Percentiles rank a stretch among this genome's conserved stretches.
Conservation (phyloP, 2,113 vertebrate genomes). For the Microcebus lehilahytsara region DNA sequence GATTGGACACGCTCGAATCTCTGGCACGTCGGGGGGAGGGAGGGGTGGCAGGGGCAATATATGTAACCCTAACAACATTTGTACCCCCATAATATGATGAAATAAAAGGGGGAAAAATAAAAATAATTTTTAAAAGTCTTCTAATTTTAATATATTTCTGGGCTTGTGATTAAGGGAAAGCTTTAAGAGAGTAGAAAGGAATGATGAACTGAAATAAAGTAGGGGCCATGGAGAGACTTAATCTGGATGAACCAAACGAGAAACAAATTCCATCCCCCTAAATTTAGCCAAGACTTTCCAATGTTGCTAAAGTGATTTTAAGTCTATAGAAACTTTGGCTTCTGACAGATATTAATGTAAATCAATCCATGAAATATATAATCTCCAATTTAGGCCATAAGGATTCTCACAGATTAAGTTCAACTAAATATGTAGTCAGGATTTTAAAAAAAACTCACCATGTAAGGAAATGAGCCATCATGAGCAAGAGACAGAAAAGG, state of each 20-base stretch:
- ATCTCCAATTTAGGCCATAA: not conserved
- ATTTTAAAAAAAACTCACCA: not conserved
- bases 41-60: no score
- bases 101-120: no score
- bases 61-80: no score
- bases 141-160: constrained; percentile 15
- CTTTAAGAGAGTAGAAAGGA: not conserved
- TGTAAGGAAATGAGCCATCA: not conserved
- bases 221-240: not conserved
- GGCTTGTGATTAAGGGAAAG: not conserved
- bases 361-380: not conserved
- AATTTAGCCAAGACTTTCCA: not conserved
- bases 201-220: constrained; percentile 12
- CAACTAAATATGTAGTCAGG: not conserved
- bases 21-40: no score
- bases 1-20: no score
- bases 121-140: not conserved
- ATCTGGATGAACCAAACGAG: not conserved
- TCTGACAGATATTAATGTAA: constrained; percentile 2
- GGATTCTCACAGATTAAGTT: constrained; percentile 5
- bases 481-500: not conserved
- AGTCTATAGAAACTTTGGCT: not conserved
- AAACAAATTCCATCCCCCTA: not conserved
- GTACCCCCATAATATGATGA: no score
- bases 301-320: not conserved